Evolutionary conservation across 1,140 invertebrate species (phyloP).

Genomic region (Calosoma granatense): DNA sequence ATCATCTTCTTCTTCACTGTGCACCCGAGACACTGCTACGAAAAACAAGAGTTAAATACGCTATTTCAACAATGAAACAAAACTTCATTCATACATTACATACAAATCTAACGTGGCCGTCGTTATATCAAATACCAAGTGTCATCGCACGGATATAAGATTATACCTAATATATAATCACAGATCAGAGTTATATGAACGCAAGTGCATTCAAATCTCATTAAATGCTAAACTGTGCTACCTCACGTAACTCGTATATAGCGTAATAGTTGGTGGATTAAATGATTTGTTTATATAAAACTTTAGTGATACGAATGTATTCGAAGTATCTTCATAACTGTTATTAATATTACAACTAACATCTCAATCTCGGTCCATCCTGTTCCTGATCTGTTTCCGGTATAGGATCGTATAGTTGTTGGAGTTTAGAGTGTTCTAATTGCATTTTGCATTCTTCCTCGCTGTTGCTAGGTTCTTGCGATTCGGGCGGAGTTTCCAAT

Average conservation of each 20-base stretch:
- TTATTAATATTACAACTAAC: too few species aligned
- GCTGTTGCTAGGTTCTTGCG: slow-evolving; percentile 13
- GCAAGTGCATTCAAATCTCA: too few species aligned
- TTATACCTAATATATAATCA: too few species aligned
- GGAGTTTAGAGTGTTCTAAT: slow-evolving; percentile 26
- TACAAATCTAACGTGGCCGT: background rate
- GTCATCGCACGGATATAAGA: too few species aligned
- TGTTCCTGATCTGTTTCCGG: slow-evolving; percentile 23
- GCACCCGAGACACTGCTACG: slow-evolving; percentile 47
- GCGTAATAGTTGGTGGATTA: too few species aligned
- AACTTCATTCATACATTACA: background rate
- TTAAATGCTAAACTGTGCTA: too few species aligned
- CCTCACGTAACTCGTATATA: too few species aligned
- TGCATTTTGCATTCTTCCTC: slow-evolving; percentile 8
- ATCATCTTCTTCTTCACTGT: slow-evolving; percentile 61
- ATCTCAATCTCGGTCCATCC: slow-evolving; percentile 29
- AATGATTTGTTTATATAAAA: too few species aligned
- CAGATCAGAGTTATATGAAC: too few species aligned
- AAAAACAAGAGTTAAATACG: slow-evolving; percentile 25
- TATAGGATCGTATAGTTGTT: slow-evolving; percentile 28
- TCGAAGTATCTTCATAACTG: too few species aligned
- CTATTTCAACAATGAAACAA: too few species aligned
- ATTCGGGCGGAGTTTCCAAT: slow-evolving; percentile 16
- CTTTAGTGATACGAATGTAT: too few species aligned
- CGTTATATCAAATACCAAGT: background rate